phyloP scores from a whole-genome alignment of 2,797 vertebrate genomes.

The Peromyscus eremicus region DNA sequence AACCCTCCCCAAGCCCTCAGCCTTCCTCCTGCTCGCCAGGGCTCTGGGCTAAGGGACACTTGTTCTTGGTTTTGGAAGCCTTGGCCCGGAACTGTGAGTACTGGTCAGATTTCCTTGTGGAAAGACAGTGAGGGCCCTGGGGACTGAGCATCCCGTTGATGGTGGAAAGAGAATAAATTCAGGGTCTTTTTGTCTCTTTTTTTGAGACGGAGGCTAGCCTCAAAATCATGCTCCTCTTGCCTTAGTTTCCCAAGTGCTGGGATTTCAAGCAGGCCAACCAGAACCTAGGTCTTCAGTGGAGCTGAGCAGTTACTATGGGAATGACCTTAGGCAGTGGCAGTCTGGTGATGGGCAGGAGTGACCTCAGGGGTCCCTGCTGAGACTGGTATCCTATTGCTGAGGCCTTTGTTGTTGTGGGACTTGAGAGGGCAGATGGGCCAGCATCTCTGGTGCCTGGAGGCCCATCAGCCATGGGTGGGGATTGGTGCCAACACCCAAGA shows the following conservation, averaged over 20 bases:
- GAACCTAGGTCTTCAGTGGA: neutral
- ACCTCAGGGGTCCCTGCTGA: neutral
- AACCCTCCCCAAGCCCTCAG: neutral
- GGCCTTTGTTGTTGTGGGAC: neutral
- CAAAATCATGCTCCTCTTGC: neutral
- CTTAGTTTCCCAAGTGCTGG: neutral
- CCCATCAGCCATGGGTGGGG: neutral
- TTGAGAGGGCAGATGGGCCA: neutral
- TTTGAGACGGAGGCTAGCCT: neutral
- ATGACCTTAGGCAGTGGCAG: neutral
- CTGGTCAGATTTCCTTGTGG: neutral
- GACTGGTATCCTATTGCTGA: slow-evolving; percentile 2
- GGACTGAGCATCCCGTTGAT: neutral
- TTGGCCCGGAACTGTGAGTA: neutral
- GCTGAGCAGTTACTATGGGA: neutral
- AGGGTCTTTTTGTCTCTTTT: neutral
- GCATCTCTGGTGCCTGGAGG: neutral
- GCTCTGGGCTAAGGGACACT: neutral
- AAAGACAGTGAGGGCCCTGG: neutral
- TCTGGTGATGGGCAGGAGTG: neutral
- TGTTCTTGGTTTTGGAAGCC: neutral
- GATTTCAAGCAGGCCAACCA: neutral
- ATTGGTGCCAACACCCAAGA: neutral
- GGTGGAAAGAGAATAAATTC: neutral
- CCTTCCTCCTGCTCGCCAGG: neutral